phyloP scores from a whole-genome alignment of 2,888 invertebrate genomes.

The Augiades crinisus region DNA sequence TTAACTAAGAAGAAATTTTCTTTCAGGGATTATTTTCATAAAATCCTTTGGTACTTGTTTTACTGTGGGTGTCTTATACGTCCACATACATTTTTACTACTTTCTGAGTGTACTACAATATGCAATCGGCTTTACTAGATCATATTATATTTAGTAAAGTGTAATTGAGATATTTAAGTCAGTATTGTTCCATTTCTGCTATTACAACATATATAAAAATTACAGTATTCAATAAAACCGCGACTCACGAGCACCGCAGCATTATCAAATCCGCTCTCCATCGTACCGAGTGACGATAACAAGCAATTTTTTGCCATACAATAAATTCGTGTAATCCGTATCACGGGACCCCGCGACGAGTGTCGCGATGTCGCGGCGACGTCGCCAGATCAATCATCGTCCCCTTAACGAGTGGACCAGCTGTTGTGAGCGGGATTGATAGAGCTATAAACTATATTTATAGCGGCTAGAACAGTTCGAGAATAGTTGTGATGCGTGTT shows the following conservation, averaged over 20 bases:
- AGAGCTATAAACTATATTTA: constrained; percentile 77
- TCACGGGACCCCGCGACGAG: constrained; percentile 13
- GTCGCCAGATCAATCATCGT: constrained; percentile 72
- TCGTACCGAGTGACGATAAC: background rate
- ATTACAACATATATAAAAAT: no score
- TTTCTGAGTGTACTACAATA: no score
- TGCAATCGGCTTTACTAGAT: no score
- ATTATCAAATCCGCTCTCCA: background rate
- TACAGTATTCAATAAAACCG: background rate
- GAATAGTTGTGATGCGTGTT: constrained; percentile 61
- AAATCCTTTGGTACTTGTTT: no score
- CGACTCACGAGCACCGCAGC: background rate
- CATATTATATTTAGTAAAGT: no score
- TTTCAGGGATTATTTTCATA: no score
- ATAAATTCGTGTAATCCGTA: constrained; percentile 40
- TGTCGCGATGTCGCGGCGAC: constrained; percentile 37
- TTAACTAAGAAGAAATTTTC: no score
- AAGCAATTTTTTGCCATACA: constrained; percentile 26
- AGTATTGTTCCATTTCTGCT: no score
- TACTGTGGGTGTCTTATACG: no score
- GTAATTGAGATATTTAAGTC: no score
- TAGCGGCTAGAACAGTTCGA: constrained; percentile 58
- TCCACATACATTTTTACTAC: no score
- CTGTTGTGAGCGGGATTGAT: constrained; percentile 73
- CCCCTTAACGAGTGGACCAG: constrained; percentile 71